Evolutionary conservation across 2,888 invertebrate species (phyloP).

Genomic region (Plagiodera versicolora): DNA sequence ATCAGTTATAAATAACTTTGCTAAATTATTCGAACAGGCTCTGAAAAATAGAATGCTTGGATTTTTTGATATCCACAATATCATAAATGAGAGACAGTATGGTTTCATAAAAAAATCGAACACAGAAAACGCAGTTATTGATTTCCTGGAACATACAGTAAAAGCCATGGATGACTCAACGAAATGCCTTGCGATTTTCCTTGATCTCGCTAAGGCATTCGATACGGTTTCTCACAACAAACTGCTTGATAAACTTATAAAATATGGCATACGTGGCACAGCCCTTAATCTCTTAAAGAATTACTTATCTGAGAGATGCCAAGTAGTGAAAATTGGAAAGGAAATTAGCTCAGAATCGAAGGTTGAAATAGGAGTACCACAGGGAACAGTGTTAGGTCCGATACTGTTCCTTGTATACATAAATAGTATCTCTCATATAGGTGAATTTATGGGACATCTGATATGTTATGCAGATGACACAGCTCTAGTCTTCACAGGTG

Average conservation of each 20-base stretch:
- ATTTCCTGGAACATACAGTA: too few relatives aligned
- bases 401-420: slow-evolving; percentile 15
- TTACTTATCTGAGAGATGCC: slow-evolving; percentile 4
- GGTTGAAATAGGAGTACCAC: slow-evolving; percentile 10
- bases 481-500: slow-evolving; percentile 3
- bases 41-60: too few relatives aligned
- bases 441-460: slow-evolving; percentile 7
- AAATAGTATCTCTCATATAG: slow-evolving; percentile 10
- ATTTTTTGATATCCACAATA: too few relatives aligned
- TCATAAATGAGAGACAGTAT: too few relatives aligned
- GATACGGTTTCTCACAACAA: background rate
- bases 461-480: slow-evolving; percentile 20
- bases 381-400: slow-evolving; percentile 14
- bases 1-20: too few relatives aligned
- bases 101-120: too few relatives aligned
- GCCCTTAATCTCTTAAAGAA: background rate
- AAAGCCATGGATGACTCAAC: too few relatives aligned
- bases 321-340: slow-evolving; percentile 3
- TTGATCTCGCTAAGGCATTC: slow-evolving; percentile 4
- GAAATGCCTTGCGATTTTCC: too few relatives aligned
- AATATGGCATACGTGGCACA: slow-evolving; percentile 5
- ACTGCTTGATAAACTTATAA: background rate
- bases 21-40: too few relatives aligned
- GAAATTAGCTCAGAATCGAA: background rate
- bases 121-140: too few relatives aligned